Conservation (phyloP, 1,140 invertebrate genomes). For the Meloidogyne chitwoodi region DNA sequence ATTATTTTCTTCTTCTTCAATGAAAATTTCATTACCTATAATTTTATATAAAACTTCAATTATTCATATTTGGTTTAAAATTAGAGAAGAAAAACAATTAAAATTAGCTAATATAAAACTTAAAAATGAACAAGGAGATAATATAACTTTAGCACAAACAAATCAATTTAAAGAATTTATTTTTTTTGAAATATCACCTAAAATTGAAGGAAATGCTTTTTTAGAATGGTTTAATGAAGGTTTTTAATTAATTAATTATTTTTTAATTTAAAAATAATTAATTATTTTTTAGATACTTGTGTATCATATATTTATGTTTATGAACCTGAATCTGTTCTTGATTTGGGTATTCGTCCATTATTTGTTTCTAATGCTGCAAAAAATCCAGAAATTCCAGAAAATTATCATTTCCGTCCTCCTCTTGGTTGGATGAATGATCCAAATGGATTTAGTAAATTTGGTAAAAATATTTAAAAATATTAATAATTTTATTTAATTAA, state of each 20-base stretch:
- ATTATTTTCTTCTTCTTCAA: background rate
- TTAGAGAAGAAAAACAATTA: background rate
- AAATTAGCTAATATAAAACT: background rate
- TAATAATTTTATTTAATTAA: background rate
- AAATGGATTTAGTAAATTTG: slow-evolving; percentile 22
- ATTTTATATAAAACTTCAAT: background rate
- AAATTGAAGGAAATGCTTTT: slow-evolving; percentile 4
- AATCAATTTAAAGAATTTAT: slow-evolving; percentile 14
- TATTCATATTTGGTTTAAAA: slow-evolving; percentile 25
- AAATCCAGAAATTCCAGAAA: slow-evolving; percentile 13
- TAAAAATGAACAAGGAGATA: background rate
- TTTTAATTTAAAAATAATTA: background rate
- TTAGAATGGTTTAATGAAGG: slow-evolving; percentile 7
- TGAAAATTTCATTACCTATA: background rate
- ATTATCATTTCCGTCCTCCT: slow-evolving; percentile 28
- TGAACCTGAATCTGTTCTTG: slow-evolving; percentile 20
- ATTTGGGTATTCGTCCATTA: slow-evolving; percentile 14
- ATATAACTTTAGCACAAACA: slow-evolving; percentile 11
- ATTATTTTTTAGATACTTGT: slow-evolving; percentile 6
- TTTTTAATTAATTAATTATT: background rate
- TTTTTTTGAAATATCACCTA: slow-evolving; percentile 11
- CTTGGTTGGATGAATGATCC: slow-evolving; percentile 30
- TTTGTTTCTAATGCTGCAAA: slow-evolving; percentile 7
- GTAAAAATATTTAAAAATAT: background rate
- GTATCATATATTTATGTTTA: slow-evolving; percentile 25